These are phyloP conservation scores for Drosophila glabriapex DNA, from an alignment of 2,888 invertebrate genomes.

Conservation along the genomic window DNA sequence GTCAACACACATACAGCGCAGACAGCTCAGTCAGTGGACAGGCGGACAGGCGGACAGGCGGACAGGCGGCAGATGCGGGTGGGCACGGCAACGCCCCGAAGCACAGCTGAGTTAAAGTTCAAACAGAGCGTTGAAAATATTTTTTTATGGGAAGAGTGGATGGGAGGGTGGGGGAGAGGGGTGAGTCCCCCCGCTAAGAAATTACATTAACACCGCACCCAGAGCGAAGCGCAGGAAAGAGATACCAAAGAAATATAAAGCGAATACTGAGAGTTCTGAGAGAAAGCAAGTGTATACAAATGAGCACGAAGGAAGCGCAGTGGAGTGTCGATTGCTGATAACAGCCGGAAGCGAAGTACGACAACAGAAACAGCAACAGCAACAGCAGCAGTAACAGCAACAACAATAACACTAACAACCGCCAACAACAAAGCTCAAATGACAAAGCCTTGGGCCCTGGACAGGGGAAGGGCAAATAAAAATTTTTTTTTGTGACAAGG, in stretches of 20 bases:
- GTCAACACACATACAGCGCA: constrained; percentile 53
- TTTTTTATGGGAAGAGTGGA: neutral
- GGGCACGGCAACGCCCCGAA: constrained; percentile 38
- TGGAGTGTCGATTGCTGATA: constrained; percentile 78
- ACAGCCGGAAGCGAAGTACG: constrained; percentile 73
- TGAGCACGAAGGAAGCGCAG: constrained; percentile 58
- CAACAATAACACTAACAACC: constrained; percentile 29
- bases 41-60: constrained; percentile 17
- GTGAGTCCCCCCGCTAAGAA: constrained; percentile 23
- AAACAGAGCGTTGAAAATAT: constrained; percentile 68
- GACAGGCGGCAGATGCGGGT: constrained; percentile 7
- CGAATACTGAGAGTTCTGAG: constrained; percentile 3
- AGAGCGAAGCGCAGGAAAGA: constrained; percentile 37
- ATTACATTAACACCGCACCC: constrained; percentile 76
- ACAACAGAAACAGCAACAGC: constrained; percentile 19
- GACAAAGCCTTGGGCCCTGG: constrained; percentile 58
- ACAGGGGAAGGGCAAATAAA: constrained; percentile 11
- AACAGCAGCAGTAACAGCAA: too few species aligned
- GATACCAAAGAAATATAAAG: neutral
- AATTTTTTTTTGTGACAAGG: constrained; percentile 26
- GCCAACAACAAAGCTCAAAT: constrained; percentile 57
- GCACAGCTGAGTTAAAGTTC: constrained; percentile 62
- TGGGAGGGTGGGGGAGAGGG: rapidly evolving
- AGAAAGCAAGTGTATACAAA: constrained; percentile 51
- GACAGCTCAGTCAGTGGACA: constrained; percentile 6